Conservation (phyloP, 2,113 vertebrate species). For the Propithecus coquereli region DNA sequence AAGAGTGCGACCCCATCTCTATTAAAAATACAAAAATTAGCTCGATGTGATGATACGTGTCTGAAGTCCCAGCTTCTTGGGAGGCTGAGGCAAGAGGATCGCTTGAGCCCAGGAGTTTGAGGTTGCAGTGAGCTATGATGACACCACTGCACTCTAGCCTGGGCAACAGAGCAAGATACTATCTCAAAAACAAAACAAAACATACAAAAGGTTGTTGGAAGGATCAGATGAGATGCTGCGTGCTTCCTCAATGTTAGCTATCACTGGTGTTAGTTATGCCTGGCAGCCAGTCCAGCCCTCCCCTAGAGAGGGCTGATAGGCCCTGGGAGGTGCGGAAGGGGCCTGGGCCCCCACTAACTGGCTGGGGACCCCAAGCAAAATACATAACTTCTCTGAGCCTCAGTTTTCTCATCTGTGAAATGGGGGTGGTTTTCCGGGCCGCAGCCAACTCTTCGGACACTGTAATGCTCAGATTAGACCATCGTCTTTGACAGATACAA, state of each 20-base stretch:
- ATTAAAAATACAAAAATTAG: too few relatives aligned
- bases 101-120: too few relatives aligned
- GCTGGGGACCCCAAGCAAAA: background rate
- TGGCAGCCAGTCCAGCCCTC: background rate
- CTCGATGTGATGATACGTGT: too few relatives aligned
- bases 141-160: too few relatives aligned
- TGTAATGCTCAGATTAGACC: background rate
- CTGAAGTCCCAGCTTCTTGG: too few relatives aligned
- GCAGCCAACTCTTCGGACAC: background rate
- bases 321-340: background rate
- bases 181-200: too few relatives aligned
- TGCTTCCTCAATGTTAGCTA: background rate
- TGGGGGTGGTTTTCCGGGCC: background rate
- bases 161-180: too few relatives aligned
- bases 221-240: background rate
- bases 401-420: background rate
- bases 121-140: too few relatives aligned
- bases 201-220: background rate
- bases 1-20: too few relatives aligned
- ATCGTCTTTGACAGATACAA: background rate
- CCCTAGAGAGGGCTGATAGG: background rate
- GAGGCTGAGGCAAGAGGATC: too few relatives aligned
- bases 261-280: background rate
- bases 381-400: background rate
- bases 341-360: background rate